phyloP scores from a whole-genome alignment of 92 coral and sea anemone species.

The Bergia sp. region DNA sequence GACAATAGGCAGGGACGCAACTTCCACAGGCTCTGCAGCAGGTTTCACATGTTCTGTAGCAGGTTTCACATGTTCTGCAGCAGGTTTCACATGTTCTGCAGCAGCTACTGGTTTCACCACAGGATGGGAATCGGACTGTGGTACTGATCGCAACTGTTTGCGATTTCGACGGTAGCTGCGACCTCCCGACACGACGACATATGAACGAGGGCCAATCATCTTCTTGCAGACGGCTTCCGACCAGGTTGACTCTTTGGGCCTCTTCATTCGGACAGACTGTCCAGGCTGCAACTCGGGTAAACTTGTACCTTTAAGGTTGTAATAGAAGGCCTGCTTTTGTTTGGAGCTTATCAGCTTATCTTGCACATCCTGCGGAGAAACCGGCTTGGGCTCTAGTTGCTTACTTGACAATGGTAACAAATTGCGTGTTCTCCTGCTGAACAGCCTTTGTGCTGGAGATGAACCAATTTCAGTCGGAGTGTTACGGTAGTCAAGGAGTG shows the following conservation, averaged over 20 bases:
- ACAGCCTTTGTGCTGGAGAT: constrained; percentile 48
- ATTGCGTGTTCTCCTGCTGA: constrained; percentile 47
- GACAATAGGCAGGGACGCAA: constrained; percentile 27
- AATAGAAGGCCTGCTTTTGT: constrained; percentile 32
- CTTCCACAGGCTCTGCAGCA: constrained; percentile 23
- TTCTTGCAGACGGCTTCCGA: constrained; percentile 40
- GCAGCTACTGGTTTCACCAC: constrained; percentile 16
- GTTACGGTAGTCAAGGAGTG: constrained; percentile 43
- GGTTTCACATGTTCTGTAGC: constrained; percentile 23
- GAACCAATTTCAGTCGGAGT: constrained; percentile 37
- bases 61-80: neutral
- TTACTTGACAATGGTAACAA: constrained; percentile 30
- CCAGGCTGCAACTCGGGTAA: constrained; percentile 46
- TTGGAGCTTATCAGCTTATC: constrained; percentile 36
- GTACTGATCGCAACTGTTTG: constrained; percentile 31
- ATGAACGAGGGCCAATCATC: constrained; percentile 41
- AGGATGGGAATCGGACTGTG: constrained; percentile 24
- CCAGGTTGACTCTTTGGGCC: constrained; percentile 25
- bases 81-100: constrained; percentile 17
- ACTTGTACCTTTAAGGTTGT: constrained; percentile 45
- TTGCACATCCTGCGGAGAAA: constrained; percentile 23
- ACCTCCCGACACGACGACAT: constrained; percentile 24
- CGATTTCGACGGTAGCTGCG: constrained; percentile 41
- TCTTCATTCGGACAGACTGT: constrained; percentile 45
- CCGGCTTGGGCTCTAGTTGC: constrained; percentile 42